Base-by-base conservation (phyloP, 2,113 vertebrate genomes). In the Panurus biarmicus region DNA sequence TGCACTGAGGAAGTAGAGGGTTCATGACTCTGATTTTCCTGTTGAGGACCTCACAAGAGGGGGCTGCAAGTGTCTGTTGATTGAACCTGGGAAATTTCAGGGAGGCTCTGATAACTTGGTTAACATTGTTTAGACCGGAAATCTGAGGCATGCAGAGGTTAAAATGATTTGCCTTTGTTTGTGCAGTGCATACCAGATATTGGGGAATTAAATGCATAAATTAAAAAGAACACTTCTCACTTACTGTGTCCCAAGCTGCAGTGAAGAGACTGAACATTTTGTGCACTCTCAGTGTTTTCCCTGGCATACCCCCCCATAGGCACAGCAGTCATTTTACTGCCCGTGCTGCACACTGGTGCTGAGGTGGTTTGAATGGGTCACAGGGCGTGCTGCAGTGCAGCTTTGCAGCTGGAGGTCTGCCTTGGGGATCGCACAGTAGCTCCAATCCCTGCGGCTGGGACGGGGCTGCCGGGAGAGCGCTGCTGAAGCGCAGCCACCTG, bases 401-500 rank as follows among this genome's bases (percentile, higher is more conserved):
- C 42, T n/a, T 40, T 57, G 62, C 87, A 88, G 85, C 66, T 86
- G 75, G 21, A 35, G 87, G 3, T 71, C 29, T 73, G 71, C 1
- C 18, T 18, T 1, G 25, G 81, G 40, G 51, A 57, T 93, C 81
- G 9, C 88, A 71, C 70, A 61, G 94, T 42, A 79, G 60, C 85
- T 42, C 87, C 78, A 13, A 21, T 86, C 89, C 50, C 87, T 19
- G 38, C 0, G 8, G 16, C 75, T 71, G 48, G n/a, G 50, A 56
- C 23, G 5, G 65, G 56, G 84, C 89, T 87, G 54, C 60, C 0
- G 5, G 85, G 87, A 95, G 78, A 61, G 93, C 88, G 5, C 80
- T 47, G 89, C 87, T 56, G 22, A 45, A 88, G 64, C 6, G 0
- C 79, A 38, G 94, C 96, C 97, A 97, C 96, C 96, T 97, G 97